Evolutionary conservation across 1,140 invertebrate genomes (phyloP).

Genomic region (Aphidius gifuensis): DNA sequence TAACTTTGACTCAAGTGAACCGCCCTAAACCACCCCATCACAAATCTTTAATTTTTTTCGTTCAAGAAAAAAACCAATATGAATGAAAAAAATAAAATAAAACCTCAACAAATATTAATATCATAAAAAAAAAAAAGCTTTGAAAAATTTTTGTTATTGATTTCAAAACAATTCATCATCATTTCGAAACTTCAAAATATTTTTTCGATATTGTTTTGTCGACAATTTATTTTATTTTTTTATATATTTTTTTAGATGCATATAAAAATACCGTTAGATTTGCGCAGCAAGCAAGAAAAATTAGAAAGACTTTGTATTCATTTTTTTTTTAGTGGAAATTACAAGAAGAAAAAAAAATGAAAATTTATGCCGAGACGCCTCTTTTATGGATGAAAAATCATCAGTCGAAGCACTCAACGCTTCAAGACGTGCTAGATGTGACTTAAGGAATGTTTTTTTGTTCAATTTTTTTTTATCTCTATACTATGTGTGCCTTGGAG

Average conservation of each 20-base stretch:
- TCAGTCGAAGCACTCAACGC: conserved; percentile 10
- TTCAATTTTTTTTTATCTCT: conserved; percentile 36
- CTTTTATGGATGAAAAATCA: conserved; percentile 13
- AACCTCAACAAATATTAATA: too few species aligned
- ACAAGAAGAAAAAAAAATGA: background rate
- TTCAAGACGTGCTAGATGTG: conserved; percentile 12
- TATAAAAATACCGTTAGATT: conserved; percentile 4
- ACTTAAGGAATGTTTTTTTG: conserved; percentile 10
- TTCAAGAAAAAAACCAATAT: background rate
- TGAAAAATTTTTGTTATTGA: too few species aligned
- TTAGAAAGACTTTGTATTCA: background rate
- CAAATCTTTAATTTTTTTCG: background rate
- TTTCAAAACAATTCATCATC: too few species aligned
- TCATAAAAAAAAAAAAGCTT: too few species aligned
- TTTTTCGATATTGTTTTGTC: too few species aligned
- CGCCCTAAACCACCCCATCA: conserved; percentile 21
- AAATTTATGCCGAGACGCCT: background rate
- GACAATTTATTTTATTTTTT: too few species aligned
- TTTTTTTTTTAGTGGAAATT: too few species aligned
- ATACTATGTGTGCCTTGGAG: conserved; percentile 32
- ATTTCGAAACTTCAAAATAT: too few species aligned
- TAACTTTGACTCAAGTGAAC: conserved; percentile 43
- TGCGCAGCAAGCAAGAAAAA: conserved; percentile 6
- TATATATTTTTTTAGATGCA: too few species aligned
- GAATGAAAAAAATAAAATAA: too few species aligned